phyloP scores from a whole-genome alignment of 2,113 vertebrate genomes.

The Atrichornis clamosus region DNA sequence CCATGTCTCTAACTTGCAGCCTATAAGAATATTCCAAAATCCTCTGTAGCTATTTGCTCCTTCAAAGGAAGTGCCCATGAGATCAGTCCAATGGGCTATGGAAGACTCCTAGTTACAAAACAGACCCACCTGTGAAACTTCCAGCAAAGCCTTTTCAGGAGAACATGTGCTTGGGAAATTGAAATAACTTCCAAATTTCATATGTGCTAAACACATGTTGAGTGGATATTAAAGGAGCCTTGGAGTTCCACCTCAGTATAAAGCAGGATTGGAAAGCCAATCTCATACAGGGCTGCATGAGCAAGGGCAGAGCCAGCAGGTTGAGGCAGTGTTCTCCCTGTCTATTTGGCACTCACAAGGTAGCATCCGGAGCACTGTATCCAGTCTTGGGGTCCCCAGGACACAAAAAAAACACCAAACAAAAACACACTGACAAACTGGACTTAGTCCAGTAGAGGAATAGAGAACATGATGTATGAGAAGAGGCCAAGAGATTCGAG shows the following conservation, averaged over 20 bases:
- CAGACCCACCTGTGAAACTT: not conserved
- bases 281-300: not conserved
- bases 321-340: accelerated
- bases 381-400: not conserved
- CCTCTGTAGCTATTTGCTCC: not conserved
- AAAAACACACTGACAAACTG: not conserved
- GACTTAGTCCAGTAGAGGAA: not conserved
- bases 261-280: not conserved
- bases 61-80: not conserved
- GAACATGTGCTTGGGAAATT: not conserved
- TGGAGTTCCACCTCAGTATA: not conserved
- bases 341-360: not conserved
- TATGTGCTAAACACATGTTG: not conserved
- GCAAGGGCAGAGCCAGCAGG: not conserved
- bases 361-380: not conserved
- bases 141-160: not conserved
- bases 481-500: not conserved
- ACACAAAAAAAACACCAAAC: not conserved
- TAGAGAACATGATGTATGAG: not conserved
- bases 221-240: not conserved
- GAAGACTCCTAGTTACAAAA: not conserved
- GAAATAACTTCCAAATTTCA: not conserved
- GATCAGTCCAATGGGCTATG: not conserved
- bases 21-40: not conserved
- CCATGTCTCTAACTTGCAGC: not conserved